Conservation (phyloP, 2,888 invertebrate species). For the Hemithea aestivaria region DNA sequence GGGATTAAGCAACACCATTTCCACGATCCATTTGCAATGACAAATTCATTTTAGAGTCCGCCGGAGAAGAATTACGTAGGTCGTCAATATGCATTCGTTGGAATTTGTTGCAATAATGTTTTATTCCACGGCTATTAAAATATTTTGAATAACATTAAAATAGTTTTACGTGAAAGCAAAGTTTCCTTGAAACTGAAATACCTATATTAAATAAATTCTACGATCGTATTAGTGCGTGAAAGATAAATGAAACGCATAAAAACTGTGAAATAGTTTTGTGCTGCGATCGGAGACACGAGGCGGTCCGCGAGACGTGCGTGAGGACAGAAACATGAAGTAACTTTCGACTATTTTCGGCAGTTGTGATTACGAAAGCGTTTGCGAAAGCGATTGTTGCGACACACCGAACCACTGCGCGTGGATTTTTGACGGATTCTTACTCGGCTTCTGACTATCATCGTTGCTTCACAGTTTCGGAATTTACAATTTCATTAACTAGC, state of each 20-base stretch:
- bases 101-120: too few relatives aligned
- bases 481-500: neutral
- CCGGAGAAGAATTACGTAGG: too few relatives aligned
- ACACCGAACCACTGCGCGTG: constrained; percentile 28
- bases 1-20: constrained; percentile 1
- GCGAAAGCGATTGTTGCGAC: constrained; percentile 67
- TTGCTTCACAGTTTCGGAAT: neutral
- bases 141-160: too few relatives aligned
- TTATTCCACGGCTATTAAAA: too few relatives aligned
- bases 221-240: constrained; percentile 6
- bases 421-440: constrained; percentile 36
- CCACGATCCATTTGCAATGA: constrained; percentile 6
- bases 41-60: constrained; percentile 9
- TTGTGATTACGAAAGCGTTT: constrained; percentile 60
- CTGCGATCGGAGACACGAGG: constrained; percentile 3
- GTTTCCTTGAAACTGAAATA: constrained; percentile 3
- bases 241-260: constrained; percentile 18
- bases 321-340: constrained; percentile 54
- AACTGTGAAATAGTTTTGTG: constrained; percentile 28
- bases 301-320: constrained; percentile 39
- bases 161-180: too few relatives aligned
- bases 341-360: constrained; percentile 66
- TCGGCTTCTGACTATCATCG: constrained; percentile 5
- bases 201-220: neutral
- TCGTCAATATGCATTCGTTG: too few relatives aligned